Evolutionary conservation across 2,797 vertebrate genomes (phyloP), one percentile per base, ranked within the genome.

Genomic region (Enteromius fasciolatus): DNA sequence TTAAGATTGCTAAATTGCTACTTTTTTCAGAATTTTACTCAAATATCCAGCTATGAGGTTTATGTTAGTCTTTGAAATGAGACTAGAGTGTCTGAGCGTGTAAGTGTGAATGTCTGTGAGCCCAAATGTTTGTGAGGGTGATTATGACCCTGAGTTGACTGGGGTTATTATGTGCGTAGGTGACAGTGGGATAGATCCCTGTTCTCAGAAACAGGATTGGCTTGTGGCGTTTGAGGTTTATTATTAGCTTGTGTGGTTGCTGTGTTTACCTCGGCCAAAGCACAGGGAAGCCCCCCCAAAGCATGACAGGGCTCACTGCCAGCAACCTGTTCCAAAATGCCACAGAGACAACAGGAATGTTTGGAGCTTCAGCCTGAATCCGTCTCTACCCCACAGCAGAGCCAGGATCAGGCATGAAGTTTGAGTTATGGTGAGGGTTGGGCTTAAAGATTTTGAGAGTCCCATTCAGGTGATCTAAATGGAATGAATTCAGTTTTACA

Each of bases 211-310:
- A 86, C 64, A 33, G 87, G 86, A 88, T 90, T 84, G 85, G 90
- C 83, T 83, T 63, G 66, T 82, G 54, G 74, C 52, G 76, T 82
- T 79, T 81, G 86, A 70, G 82, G 57, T 78, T 83, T 89, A 91
- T 88, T 90, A 89, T 90, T 90, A 90, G 87, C 76, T 68, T 75
- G 81, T 80, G 61, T 63, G 78, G 85, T 90, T 89, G 87, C 87
- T 86, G 83, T 89, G 89, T 90, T 90, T 90, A 89, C 70, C 80
- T 85, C 86, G 79, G 88, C 82, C 80, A 78, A 79, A 76, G 79
- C 82, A 87, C 64, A 90, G 90, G 90, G 90, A 91, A 91, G 88
- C 28, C 90, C 88, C 90, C 90, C 74, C 75, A 73, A 86, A 88
- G 83, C 83, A 89, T 78, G 72, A 36, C 61, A 76, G 84, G 83